These are phyloP conservation scores for Clarias platycephalus DNA, from an alignment of 2,797 vertebrate genomes.

Conservation along the genomic window DNA sequence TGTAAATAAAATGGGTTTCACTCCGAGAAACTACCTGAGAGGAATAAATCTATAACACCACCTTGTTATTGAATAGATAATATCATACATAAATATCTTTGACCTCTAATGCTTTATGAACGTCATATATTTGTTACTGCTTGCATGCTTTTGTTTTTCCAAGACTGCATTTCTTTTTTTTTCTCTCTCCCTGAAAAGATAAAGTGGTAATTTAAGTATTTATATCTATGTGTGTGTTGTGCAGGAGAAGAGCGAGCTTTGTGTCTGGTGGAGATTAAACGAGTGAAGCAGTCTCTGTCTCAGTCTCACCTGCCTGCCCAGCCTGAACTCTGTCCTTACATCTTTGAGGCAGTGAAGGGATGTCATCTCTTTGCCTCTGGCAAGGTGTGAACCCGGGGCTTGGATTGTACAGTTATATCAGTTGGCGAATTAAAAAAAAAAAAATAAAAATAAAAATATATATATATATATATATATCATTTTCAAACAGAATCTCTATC, in stretches of 20 bases:
- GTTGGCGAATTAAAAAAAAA: neutral
- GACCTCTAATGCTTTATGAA: too few species aligned
- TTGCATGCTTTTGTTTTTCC: neutral
- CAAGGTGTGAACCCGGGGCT: slow-evolving; percentile 72
- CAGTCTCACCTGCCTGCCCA: slow-evolving; percentile 95
- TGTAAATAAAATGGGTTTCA: too few species aligned
- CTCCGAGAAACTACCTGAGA: neutral
- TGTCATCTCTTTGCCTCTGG: slow-evolving; percentile 96
- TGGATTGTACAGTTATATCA: neutral
- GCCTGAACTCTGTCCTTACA: slow-evolving; percentile 85
- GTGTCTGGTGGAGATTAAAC: slow-evolving; percentile 94
- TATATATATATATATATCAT: neutral
- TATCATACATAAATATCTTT: neutral
- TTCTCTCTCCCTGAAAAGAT: neutral
- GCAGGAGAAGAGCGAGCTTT: slow-evolving; percentile 92
- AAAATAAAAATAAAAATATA: neutral
- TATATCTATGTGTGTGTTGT: slow-evolving; percentile 41
- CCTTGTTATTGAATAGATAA: neutral
- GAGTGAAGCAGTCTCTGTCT: slow-evolving; percentile 93
- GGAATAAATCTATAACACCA: neutral
- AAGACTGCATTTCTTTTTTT: neutral
- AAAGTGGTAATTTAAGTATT: neutral
- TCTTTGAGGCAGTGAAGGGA: slow-evolving; percentile 97
- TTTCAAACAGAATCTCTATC: neutral
- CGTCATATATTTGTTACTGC: neutral